Percentiles rank a stretch among this genome's conserved stretches.
phyloP scores from a whole-genome alignment of 2,888 invertebrate genomes.

The Cosmorhoe ocellata region DNA sequence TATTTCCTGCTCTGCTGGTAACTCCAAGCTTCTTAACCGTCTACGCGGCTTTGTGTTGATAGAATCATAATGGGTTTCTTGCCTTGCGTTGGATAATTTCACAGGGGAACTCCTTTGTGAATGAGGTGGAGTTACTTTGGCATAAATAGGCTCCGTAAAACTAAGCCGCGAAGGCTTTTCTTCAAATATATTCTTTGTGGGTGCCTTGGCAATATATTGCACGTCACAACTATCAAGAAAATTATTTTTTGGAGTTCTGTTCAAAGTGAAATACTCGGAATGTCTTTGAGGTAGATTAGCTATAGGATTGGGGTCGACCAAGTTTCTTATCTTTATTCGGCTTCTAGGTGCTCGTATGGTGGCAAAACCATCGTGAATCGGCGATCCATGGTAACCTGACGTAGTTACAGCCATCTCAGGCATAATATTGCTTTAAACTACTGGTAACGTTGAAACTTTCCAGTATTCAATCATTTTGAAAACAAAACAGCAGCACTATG shows the following conservation, averaged over 20 bases:
- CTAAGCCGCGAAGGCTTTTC: slow-evolving; percentile 65
- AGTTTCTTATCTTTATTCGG: slow-evolving; percentile 74
- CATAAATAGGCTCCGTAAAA: slow-evolving; percentile 76
- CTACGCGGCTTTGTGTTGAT: slow-evolving; percentile 76
- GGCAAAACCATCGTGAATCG: slow-evolving; percentile 93
- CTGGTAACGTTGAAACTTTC: slow-evolving; percentile 3
- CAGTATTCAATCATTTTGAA: slow-evolving; percentile 20
- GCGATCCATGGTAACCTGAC: slow-evolving; percentile 75
- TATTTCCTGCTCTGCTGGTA: slow-evolving; percentile 58
- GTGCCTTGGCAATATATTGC: slow-evolving; percentile 60
- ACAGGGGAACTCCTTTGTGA: slow-evolving; percentile 68
- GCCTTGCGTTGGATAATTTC: slow-evolving; percentile 57
- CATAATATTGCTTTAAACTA: slow-evolving; percentile 37
- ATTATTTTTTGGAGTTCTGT: slow-evolving; percentile 68
- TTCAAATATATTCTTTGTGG: slow-evolving; percentile 42
- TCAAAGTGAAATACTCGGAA: slow-evolving; percentile 77
- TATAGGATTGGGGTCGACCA: slow-evolving; percentile 70
- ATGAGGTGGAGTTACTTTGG: slow-evolving; percentile 70
- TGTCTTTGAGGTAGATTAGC: slow-evolving; percentile 75
- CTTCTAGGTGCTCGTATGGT: slow-evolving; percentile 88
- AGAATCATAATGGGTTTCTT: slow-evolving; percentile 75
- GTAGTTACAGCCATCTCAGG: slow-evolving; percentile 71
- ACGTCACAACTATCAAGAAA: slow-evolving; percentile 71
- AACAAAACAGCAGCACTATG: neutral
- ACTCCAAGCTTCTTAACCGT: slow-evolving; percentile 72